Base-by-base conservation (phyloP, 2,888 invertebrate species). In the Cephus runcator region DNA sequence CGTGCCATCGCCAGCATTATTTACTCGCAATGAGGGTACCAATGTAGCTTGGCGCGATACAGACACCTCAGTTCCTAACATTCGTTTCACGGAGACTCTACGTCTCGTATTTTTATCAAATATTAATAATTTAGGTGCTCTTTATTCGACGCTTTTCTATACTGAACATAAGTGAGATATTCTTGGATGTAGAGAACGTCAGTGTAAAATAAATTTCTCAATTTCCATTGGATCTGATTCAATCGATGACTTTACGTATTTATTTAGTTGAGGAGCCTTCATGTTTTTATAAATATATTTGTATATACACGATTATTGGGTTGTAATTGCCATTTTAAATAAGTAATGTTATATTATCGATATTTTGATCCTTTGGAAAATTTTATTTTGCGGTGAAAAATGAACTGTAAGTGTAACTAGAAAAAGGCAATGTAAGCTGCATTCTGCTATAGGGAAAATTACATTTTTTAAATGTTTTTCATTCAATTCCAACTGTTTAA, bases 1-100 rank as follows among this genome's bases (percentile, higher is more conserved):
- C 89, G 96, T 97, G 34, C 97, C 97, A 0, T 96, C 97, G 0
- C 97, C 97, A 0, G 95, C 96, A 0, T 91, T 97, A 12, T 97
- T 97, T 73, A 91, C 90, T 0, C 84, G 89, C 31, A 85, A 81
- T 11, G 91, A 91, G 81, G 88, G 89, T 36, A 85, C 88, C 11
- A 89, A 85, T 35, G 88, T 91, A 36, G 91, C 91, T 4, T 97
- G 97, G 96, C 94, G 97, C 9, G 97, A 97, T 88, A 94, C 95
- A 0, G 94, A 95, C 1, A 93, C 94, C 4, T 94, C 95, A 75
- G 93, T 94, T 85, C 96, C 97, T 0, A 94, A 95, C 0, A 93
- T 95, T 0, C 94, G 95, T 30, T 97, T 96, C 89, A 96, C 96
- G 0, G 97, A 97, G 88, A 95, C 96, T 0, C 92, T 97, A 74